These are phyloP conservation scores for Cepphus grylle DNA, from an alignment of 2,113 vertebrate genomes.

Conservation along the genomic window DNA sequence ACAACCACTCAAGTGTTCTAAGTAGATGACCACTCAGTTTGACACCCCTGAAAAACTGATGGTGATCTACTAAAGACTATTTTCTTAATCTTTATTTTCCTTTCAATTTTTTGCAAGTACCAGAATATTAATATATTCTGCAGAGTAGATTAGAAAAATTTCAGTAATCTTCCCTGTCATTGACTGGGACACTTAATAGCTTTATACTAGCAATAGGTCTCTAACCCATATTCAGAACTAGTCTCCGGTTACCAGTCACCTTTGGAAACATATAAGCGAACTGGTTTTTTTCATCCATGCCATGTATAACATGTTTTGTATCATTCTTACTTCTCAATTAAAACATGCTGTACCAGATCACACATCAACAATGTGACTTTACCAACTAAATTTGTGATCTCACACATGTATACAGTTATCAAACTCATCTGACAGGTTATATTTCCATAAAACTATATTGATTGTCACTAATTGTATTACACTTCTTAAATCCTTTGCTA, in stretches of 20 bases:
- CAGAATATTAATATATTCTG: not conserved
- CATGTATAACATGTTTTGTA: not conserved
- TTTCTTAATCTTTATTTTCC: not conserved
- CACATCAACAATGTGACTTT: not conserved
- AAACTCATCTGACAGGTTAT: not conserved
- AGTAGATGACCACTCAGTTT: not conserved
- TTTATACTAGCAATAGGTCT: not conserved
- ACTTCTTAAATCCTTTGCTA: not conserved
- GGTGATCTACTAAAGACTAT: not conserved
- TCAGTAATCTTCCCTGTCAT: not conserved
- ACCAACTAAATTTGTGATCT: not conserved
- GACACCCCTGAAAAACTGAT: not conserved
- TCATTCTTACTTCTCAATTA: not conserved
- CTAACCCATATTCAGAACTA: not conserved
- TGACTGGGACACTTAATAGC: not conserved
- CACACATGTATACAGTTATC: not conserved
- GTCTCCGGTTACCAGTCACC: not conserved
- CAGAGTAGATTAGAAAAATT: not conserved
- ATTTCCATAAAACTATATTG: not conserved
- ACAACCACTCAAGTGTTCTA: not conserved
- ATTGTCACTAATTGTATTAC: not conserved
- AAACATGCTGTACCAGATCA: not conserved
- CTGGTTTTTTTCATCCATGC: not conserved
- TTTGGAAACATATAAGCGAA: not conserved
- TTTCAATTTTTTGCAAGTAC: not conserved